Evolutionary conservation across 2,888 invertebrate species (phyloP).

Genomic region (Mamestra brassicae): DNA sequence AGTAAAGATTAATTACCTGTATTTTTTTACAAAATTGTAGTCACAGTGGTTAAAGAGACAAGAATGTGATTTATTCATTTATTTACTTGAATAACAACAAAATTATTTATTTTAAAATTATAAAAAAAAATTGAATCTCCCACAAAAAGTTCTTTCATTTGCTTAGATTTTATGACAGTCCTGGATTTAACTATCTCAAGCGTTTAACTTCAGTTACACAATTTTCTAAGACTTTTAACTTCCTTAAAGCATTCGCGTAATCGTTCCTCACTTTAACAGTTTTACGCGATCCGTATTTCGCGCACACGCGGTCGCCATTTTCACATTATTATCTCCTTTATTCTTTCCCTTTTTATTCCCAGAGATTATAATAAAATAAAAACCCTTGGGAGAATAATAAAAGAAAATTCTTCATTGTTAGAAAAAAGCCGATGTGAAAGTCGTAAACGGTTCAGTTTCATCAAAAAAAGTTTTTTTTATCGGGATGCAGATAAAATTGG

Average conservation of each 20-base stretch:
- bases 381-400: constrained; percentile 46
- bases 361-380: constrained; percentile 61
- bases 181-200: not conserved
- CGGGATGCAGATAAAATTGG: constrained; percentile 49
- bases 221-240: not conserved
- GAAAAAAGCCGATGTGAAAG: constrained; percentile 29
- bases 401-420: constrained; percentile 47
- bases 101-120: too few relatives aligned
- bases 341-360: constrained; percentile 34
- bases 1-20: too few relatives aligned
- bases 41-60: too few relatives aligned
- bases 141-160: too few relatives aligned
- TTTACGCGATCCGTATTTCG: constrained; percentile 17
- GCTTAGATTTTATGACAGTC: not conserved
- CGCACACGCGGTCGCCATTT: constrained; percentile 44
- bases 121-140: too few relatives aligned
- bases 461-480: constrained; percentile 34
- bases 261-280: constrained; percentile 10
- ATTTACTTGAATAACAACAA: too few relatives aligned
- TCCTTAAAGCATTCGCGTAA: constrained; percentile 14
- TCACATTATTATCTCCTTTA: constrained; percentile 58
- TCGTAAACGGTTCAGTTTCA: constrained; percentile 53
- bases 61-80: too few relatives aligned
- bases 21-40: too few relatives aligned
- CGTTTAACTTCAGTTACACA: not conserved